These are phyloP conservation scores for Lagocephalus sceleratus DNA, from an alignment of 2,797 vertebrate genomes.

Conservation along the genomic window DNA sequence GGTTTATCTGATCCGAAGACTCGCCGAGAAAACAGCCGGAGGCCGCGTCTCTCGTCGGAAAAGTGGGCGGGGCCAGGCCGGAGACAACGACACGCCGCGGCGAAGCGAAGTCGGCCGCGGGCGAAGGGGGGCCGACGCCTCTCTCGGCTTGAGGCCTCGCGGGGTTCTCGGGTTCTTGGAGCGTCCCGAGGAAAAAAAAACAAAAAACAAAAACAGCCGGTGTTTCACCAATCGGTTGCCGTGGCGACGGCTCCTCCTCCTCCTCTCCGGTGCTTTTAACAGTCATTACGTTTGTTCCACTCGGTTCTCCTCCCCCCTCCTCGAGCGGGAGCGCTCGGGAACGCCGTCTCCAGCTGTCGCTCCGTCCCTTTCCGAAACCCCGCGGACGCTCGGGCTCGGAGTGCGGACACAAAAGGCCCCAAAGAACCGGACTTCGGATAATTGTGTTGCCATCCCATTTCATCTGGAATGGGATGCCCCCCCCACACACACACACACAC, in stretches of 20 bases:
- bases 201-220: slow-evolving; percentile 36
- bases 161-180: too few species aligned
- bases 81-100: slow-evolving; percentile 46
- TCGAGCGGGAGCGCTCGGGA: too few species aligned
- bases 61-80: slow-evolving; percentile 47
- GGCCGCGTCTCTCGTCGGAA: too few species aligned
- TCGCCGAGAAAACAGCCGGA: too few species aligned
- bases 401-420: slow-evolving; percentile 78
- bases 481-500: slow-evolving; percentile 8
- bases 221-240: slow-evolving; percentile 57
- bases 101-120: too few species aligned
- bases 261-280: slow-evolving; percentile 24
- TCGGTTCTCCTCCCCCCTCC: slow-evolving; percentile 17
- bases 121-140: too few species aligned
- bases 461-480: slow-evolving; percentile 70
- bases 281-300: slow-evolving; percentile 20
- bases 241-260: slow-evolving; percentile 32
- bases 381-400: slow-evolving; percentile 69
- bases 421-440: slow-evolving; percentile 79
- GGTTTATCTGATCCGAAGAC: too few species aligned
- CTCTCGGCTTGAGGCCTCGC: too few species aligned
- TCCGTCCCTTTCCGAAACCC: slow-evolving; percentile 33
- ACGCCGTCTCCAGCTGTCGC: slow-evolving; percentile 1
- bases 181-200: slow-evolving; percentile 58
- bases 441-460: slow-evolving; percentile 81